Conservation (phyloP, 2,113 vertebrate species). For the Phainopepla nitens region DNA sequence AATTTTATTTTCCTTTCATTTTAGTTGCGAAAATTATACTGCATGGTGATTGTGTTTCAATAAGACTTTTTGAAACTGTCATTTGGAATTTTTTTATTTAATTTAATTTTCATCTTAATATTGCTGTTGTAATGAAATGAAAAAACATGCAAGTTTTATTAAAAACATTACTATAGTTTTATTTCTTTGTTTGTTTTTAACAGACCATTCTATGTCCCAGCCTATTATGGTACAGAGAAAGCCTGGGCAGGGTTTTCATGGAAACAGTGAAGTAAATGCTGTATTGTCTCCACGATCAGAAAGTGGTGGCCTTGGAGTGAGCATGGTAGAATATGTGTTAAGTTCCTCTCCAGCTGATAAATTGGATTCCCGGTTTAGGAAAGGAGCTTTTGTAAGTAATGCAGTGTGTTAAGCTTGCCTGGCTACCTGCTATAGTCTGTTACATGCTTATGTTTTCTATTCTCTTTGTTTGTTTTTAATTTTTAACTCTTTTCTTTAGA, state of each 20-base stretch:
- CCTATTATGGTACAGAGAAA: slow-evolving; percentile 99
- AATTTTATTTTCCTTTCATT: neutral
- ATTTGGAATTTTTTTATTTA: neutral
- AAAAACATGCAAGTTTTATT: neutral
- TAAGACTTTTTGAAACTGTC: neutral
- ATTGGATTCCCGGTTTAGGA: slow-evolving; percentile 95
- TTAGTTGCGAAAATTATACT: neutral
- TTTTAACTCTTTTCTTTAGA: neutral
- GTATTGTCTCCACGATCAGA: slow-evolving; percentile 97
- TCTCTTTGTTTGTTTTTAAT: neutral
- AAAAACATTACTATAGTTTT: neutral
- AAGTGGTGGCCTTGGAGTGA: slow-evolving; percentile 95
- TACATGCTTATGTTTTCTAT: neutral
- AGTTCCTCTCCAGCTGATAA: slow-evolving; percentile 98
- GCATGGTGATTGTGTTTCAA: neutral
- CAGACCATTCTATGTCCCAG: slow-evolving; percentile 98
- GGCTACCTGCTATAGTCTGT: neutral
- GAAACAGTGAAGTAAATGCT: slow-evolving; percentile 93
- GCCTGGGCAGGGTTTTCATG: slow-evolving; percentile 96
- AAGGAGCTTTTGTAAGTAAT: slow-evolving; percentile 93
- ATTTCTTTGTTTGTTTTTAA: slow-evolving; percentile 34
- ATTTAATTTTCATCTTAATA: neutral
- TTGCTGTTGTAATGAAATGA: neutral
- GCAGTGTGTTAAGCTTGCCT: neutral
- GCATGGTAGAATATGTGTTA: slow-evolving; percentile 99